A percentile compares a stretch with the other conserved stretches of the same genome.
These are phyloP conservation scores for Pelmatolapia mariae DNA, from an alignment of 2,113 vertebrate species.

Conservation along the genomic window DNA sequence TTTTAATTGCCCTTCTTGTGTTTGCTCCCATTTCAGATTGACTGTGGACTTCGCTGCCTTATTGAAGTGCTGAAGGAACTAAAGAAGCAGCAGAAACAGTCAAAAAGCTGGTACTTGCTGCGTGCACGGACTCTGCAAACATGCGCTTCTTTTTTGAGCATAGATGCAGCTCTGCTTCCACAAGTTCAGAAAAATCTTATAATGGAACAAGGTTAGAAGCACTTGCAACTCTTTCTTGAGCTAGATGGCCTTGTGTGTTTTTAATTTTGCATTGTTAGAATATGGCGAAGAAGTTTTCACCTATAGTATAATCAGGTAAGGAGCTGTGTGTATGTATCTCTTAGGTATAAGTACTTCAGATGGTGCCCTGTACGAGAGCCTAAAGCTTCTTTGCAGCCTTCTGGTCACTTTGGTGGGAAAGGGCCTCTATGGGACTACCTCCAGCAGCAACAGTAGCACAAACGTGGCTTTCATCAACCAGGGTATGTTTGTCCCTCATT, in stretches of 20 bases:
- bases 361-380: constrained; percentile 73
- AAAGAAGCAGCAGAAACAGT: constrained; percentile 71
- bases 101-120: constrained; percentile 85
- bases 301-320: not conserved
- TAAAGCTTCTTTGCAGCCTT: constrained; percentile 85
- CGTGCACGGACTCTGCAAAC: constrained; percentile 76
- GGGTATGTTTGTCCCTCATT: constrained; percentile 55
- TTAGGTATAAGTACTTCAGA: constrained; percentile 80
- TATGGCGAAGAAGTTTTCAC: not conserved
- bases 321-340: not conserved
- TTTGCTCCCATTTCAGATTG: constrained; percentile 62
- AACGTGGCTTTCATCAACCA: constrained; percentile 73
- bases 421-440: constrained; percentile 59
- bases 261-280: not conserved
- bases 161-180: constrained; percentile 66
- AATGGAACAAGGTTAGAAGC: constrained; percentile 67
- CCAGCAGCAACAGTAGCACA: not conserved
- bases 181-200: constrained; percentile 65
- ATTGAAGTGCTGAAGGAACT: constrained; percentile 75
- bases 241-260: not conserved
- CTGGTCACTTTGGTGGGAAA: constrained; percentile 78
- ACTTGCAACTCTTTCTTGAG: not conserved
- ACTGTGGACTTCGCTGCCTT: constrained; percentile 70
- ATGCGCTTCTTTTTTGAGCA: constrained; percentile 75
- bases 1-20: not conserved